phyloP scores from a whole-genome alignment of 2,113 vertebrate species.

The Sula dactylatra region DNA sequence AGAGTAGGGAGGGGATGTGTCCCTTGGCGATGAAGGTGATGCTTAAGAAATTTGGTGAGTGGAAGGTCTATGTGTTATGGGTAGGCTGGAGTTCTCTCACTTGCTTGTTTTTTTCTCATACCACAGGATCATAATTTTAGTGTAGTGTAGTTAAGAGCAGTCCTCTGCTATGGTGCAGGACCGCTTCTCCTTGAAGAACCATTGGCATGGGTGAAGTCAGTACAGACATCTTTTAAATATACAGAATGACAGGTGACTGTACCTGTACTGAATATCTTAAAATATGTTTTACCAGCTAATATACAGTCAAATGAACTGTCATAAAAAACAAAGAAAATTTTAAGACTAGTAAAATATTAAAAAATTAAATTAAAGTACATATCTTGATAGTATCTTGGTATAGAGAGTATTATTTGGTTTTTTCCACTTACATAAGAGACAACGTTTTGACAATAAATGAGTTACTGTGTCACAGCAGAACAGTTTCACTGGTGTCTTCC shows the following conservation, averaged over 20 bases:
- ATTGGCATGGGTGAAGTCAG: neutral
- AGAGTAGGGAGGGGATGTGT: neutral
- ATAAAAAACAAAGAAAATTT: neutral
- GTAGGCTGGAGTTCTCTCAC: neutral
- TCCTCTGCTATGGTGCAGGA: neutral
- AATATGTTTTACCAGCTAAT: neutral
- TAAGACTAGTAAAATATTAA: neutral
- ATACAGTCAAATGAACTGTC: neutral
- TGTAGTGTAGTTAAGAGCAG: neutral
- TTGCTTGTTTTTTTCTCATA: neutral
- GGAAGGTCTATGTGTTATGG: neutral
- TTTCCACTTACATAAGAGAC: neutral
- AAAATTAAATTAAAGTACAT: neutral
- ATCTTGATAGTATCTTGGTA: neutral
- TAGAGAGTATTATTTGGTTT: neutral
- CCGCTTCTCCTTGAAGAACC: neutral
- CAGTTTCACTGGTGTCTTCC: neutral
- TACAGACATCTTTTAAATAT: neutral
- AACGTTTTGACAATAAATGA: neutral
- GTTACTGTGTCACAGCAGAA: neutral
- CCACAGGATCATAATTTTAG: neutral
- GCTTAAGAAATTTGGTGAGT: neutral
- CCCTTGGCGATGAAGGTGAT: neutral
- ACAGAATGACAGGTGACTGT: neutral
- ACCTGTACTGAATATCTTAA: neutral